Percentiles rank a stretch among this genome's conserved stretches.
Conservation (phyloP, 2,888 invertebrate species). For the Ephialtes manifestator region DNA sequence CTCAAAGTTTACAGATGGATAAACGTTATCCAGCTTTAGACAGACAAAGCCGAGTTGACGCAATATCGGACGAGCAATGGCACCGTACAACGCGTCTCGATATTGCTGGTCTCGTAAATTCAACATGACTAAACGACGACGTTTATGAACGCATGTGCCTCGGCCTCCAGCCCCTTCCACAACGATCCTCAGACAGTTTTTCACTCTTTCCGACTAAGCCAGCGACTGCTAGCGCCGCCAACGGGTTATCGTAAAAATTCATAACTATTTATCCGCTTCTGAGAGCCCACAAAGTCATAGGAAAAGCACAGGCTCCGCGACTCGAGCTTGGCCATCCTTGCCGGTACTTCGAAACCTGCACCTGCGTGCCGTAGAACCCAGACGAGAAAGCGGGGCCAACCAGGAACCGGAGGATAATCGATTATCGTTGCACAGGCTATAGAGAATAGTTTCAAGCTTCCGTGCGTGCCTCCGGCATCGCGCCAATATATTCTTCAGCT, state of each 20-base stretch:
- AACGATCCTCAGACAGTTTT: not conserved
- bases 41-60: conserved; percentile 4
- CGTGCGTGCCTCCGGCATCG: conserved; percentile 25
- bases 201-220: not conserved
- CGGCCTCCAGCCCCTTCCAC: not conserved
- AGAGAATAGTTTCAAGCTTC: conserved; percentile 47
- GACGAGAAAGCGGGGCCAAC: conserved; percentile 12
- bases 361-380: conserved; percentile 19
- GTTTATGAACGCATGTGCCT: conserved; percentile 29
- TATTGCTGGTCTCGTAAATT: conserved; percentile 54
- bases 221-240: not conserved
- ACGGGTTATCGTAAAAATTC: conserved; percentile 30
- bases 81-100: conserved; percentile 15
- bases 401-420: conserved; percentile 51
- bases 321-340: not conserved
- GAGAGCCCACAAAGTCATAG: conserved; percentile 22
- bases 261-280: conserved; percentile 42
- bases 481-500: conserved; percentile 32
- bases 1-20: conserved; percentile 16
- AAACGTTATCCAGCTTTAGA: not conserved
- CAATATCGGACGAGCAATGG: conserved; percentile 37
- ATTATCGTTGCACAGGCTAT: conserved; percentile 50
- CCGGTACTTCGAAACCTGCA: conserved; percentile 17
- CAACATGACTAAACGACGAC: conserved; percentile 39
- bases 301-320: conserved; percentile 15